phyloP scores from a whole-genome alignment of 2,797 vertebrate genomes.

The Cheirogaleus major region DNA sequence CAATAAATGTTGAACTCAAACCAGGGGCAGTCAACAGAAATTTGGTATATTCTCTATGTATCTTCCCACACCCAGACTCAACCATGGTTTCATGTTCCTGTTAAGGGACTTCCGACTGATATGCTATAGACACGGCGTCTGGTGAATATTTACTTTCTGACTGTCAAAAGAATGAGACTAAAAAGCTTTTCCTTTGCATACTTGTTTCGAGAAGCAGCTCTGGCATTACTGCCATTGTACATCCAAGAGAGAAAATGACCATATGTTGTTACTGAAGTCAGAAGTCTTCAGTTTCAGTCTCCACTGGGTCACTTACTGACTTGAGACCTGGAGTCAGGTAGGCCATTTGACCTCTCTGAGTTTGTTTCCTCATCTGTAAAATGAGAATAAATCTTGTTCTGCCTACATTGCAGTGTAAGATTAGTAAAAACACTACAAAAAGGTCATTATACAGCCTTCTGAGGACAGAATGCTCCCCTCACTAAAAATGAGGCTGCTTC shows the following conservation, averaged over 20 bases:
- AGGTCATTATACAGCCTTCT: background rate
- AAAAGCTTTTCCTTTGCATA: background rate
- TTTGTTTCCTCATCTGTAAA: slow-evolving; percentile 54
- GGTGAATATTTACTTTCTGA: background rate
- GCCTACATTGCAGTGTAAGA: background rate
- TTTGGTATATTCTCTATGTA: background rate
- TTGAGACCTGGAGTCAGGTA: background rate
- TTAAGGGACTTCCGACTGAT: background rate
- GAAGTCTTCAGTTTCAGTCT: background rate
- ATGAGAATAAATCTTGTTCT: slow-evolving; percentile 34
- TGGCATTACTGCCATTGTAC: background rate
- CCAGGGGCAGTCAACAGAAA: background rate
- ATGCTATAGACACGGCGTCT: background rate
- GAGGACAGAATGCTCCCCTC: background rate
- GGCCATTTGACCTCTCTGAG: background rate
- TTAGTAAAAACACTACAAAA: background rate
- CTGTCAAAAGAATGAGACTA: background rate
- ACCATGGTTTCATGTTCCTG: background rate
- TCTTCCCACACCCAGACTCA: background rate
- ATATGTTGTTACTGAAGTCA: slow-evolving; percentile 22
- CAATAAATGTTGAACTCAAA: background rate
- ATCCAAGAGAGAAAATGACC: background rate
- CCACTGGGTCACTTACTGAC: background rate
- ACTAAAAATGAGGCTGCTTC: background rate
- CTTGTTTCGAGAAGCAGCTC: background rate